Conservation (phyloP, 2,113 vertebrate species). For the Agapornis roseicollis region DNA sequence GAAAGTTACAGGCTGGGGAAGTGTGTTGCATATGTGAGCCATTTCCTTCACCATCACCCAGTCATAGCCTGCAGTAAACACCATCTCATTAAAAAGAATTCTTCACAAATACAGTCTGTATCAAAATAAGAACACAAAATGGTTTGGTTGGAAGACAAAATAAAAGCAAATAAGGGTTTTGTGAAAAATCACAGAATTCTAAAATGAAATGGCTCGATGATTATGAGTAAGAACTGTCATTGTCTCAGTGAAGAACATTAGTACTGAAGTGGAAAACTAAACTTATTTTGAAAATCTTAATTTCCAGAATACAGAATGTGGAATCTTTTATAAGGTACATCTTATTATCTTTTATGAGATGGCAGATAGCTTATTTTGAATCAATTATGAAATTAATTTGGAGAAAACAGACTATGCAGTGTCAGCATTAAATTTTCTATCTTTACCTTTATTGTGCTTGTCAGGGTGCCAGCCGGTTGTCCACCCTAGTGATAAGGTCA, state of each 20-base stretch:
- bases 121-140: background rate
- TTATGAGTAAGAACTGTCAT: background rate
- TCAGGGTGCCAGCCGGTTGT: constrained; percentile 82
- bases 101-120: background rate
- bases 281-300: background rate
- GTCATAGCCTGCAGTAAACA: constrained; percentile 81
- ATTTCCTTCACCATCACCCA: constrained; percentile 88
- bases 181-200: background rate
- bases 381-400: background rate
- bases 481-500: constrained; percentile 90
- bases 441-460: constrained; percentile 78
- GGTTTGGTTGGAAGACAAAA: background rate
- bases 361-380: background rate
- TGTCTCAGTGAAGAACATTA: background rate
- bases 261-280: background rate
- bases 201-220: background rate
- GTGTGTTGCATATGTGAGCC: constrained; percentile 77
- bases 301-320: background rate
- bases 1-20: constrained; percentile 84
- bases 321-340: background rate
- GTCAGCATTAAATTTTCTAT: background rate
- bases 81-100: background rate
- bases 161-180: background rate
- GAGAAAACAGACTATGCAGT: background rate
- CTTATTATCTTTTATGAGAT: background rate